Percentiles rank a stretch among this genome's conserved stretches.
phyloP scores from a whole-genome alignment of 2,797 vertebrate species.

The Petrocephalus schoutedeni region DNA sequence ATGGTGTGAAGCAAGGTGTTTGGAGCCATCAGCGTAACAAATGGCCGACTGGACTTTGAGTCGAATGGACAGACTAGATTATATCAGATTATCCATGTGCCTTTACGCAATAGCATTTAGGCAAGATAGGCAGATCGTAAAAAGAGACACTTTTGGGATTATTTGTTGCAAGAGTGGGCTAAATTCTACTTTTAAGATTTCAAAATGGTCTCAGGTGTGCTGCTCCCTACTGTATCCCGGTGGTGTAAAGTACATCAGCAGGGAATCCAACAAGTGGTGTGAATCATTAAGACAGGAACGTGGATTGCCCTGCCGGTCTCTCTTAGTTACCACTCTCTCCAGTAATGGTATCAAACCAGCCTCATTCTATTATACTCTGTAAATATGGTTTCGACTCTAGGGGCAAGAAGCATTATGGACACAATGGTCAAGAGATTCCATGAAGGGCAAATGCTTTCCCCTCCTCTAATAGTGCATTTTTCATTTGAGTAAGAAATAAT shows the following conservation, averaged over 20 bases:
- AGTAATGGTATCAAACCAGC: not conserved
- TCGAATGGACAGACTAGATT: not conserved
- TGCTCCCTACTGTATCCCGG: not conserved
- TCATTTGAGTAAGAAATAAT: not conserved
- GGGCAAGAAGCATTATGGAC: not conserved
- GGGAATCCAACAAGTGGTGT: not conserved
- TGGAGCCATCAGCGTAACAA: not conserved
- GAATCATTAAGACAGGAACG: not conserved
- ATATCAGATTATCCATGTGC: not conserved
- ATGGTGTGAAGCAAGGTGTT: not conserved
- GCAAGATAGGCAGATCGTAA: not conserved
- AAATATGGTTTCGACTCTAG: not conserved
- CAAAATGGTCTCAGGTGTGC: not conserved
- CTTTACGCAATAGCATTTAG: not conserved
- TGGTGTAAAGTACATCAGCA: not conserved
- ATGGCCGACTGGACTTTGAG: not conserved
- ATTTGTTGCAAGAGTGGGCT: not conserved
- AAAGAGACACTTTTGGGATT: not conserved
- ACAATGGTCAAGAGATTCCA: not conserved
- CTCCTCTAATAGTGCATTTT: not conserved
- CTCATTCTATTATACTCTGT: not conserved
- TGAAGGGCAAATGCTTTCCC: conserved; percentile 2
- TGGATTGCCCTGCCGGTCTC: not conserved
- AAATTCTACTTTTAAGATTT: not conserved
- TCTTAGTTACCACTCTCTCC: not conserved